These are phyloP conservation scores for Apis florea DNA, from an alignment of 1,140 invertebrate species.

Conservation along the genomic window DNA sequence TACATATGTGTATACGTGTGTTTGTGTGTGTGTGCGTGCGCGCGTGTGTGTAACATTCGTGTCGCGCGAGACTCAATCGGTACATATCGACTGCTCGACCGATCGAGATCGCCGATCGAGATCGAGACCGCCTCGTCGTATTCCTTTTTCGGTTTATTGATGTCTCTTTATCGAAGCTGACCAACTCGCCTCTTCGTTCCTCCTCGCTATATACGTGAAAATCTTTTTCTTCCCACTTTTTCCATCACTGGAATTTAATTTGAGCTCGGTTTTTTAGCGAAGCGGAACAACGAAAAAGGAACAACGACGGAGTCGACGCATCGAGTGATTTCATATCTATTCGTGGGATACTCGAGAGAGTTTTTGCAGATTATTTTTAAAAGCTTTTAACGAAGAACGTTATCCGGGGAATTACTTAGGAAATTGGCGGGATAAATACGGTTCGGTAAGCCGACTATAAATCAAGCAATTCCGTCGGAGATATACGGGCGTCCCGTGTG, in stretches of 20 bases:
- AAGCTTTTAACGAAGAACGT: background rate
- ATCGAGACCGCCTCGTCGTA: background rate
- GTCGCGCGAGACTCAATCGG: conserved; percentile 28
- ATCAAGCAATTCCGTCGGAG: background rate
- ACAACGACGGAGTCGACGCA: no score
- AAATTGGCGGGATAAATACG: background rate
- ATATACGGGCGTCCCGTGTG: background rate
- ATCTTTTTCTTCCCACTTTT: background rate
- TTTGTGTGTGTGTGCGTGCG: no score
- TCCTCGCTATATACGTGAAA: no score
- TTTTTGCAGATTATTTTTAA: background rate
- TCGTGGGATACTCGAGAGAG: background rate
- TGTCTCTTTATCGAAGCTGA: conserved; percentile 30
- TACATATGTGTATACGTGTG: no score
- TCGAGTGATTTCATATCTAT: no score
- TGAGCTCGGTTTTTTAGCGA: background rate
- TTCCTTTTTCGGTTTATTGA: conserved; percentile 39
- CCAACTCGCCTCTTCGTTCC: background rate
- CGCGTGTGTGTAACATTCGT: background rate
- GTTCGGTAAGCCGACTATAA: background rate
- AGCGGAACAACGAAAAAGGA: no score
- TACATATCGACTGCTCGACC: conserved; percentile 7
- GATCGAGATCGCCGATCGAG: conserved; percentile 34
- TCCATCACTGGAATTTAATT: background rate
- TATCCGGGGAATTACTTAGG: background rate